Evolutionary conservation across 2,888 invertebrate genomes (phyloP), one percentile per base, ranked within the genome.

Genomic region (Calameuta pallipes): DNA sequence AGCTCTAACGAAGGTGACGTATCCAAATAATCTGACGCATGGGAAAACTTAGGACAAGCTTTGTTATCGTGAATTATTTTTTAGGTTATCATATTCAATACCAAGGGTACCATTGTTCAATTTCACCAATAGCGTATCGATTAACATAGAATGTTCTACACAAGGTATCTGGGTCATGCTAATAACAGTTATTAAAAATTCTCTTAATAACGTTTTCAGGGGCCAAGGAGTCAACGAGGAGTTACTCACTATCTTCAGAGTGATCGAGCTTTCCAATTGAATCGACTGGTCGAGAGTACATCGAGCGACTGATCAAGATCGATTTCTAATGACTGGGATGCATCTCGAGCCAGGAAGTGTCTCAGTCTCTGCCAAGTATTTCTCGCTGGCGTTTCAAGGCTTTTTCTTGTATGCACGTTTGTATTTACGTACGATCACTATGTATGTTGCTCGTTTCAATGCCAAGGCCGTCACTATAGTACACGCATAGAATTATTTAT

Each of bases 331-430:
- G 56, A 56, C 56, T 56, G 71, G 12, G 71, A 71, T 12, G 71
- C 71, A 31, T 71, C 71, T 56, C 23, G 56, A 56, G 56, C 56
- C 56, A 31, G 71, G 33, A 34, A 71, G 71, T 71, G 33, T 34
- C 71, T 31, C 4, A 71, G 31, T 34, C 71, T 23, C 31, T 71
- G 71, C 71, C 71, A 71, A 71, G 71, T 71, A 71, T 71, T 71
- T 71, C 34, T 23, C 9, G 33, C 15, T 34, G 71, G 9, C 71
- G 33, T 71, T 34, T 71, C 71, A 71, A 71, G 71, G 71, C 30
- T 34, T 71, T 41, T 56, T 56, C 56, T 23, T 23, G 23, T 56
- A 56, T 56, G 56, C 56, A 15, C 56, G 23, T 56, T 23, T 56
- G 56, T 56, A 56, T 23, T 56, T 56, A 56, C 56, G 23, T 56